phyloP scores from a whole-genome alignment of 2,797 vertebrate species.

The Lophura swinhoii region DNA sequence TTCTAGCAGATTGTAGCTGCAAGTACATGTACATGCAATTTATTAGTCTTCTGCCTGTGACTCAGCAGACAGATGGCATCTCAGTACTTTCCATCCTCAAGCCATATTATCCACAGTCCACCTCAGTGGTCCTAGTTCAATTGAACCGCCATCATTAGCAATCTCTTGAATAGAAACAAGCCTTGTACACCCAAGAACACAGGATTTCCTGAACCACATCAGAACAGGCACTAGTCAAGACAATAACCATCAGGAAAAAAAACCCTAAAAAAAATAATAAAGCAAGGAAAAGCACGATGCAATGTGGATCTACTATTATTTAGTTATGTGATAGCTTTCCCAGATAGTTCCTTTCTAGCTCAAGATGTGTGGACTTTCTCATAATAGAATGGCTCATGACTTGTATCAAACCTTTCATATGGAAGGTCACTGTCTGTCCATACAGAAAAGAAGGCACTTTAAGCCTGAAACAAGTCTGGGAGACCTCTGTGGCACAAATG shows the following conservation, averaged over 20 bases:
- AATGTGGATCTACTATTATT: slow-evolving; percentile 8
- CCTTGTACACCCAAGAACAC: slow-evolving; percentile 40
- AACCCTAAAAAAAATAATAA: background rate
- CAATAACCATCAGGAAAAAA: slow-evolving; percentile 36
- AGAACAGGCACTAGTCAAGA: slow-evolving; percentile 44
- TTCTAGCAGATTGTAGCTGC: background rate
- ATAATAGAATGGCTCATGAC: background rate
- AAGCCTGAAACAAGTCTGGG: background rate
- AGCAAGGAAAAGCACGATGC: background rate
- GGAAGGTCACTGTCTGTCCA: background rate
- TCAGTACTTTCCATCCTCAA: background rate
- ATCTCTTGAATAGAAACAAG: slow-evolving; percentile 15
- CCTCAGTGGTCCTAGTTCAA: background rate
- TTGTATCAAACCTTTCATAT: background rate
- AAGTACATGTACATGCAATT: background rate
- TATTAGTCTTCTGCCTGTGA: background rate
- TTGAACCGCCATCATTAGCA: background rate
- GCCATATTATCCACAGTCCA: background rate
- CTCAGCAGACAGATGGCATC: background rate
- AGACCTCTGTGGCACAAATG: background rate
- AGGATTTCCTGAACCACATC: slow-evolving; percentile 63
- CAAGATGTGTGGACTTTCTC: background rate
- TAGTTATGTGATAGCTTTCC: slow-evolving; percentile 15
- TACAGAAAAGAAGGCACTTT: background rate
- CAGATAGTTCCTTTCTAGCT: slow-evolving; percentile 16